Evolutionary conservation across 1,140 invertebrate genomes (phyloP), one percentile per base, ranked within the genome.

Genomic region (Halyomorpha halys): DNA sequence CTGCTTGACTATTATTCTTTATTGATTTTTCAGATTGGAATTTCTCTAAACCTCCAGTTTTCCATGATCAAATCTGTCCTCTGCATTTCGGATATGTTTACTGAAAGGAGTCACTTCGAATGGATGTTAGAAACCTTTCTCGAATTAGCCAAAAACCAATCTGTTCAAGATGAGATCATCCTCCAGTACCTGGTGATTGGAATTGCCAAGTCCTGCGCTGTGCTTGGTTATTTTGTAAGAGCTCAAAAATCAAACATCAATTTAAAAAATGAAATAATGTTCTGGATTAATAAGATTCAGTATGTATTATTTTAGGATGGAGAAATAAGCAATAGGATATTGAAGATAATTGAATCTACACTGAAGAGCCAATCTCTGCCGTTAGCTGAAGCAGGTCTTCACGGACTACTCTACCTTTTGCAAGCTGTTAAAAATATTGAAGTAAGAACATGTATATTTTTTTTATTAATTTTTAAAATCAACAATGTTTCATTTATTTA

Each of bases 381-480:
- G 2, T 82, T 83, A 16, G 80, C 83, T 70, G 81, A 87, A 45
- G 79, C 84, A 14, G 80, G 84, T 30, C 73, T 92, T 19, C 82
- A 88, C 72, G 89, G 89, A 1, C 74, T 86, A n/a, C 74, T 91
- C 8, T 91, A 89, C 73, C 73, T 93, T 53, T 75, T 92, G 45
- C 83, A 83, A 80, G 86, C 80, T 66, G 63, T 64, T n/a, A 21
- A 39, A 45, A 60, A 47, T 47, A 59, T 65, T 19, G 51, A 65
- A 39, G 63, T 65, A 27, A 30, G 27, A 30, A 30, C 27, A 4
- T n/a, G n/a, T n/a, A 11, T 39, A 5, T 62, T 45, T 47, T n/a
- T 3, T 45, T 62, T 44, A 44, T 44, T 21, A 18, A 19, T 44
- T 44, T 11, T 9, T 15, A 18, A n/a, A 23, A 34, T 61, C 30